phyloP scores from a whole-genome alignment of 64 coral and sea anemone species.

The Cladopsammia gracilis region DNA sequence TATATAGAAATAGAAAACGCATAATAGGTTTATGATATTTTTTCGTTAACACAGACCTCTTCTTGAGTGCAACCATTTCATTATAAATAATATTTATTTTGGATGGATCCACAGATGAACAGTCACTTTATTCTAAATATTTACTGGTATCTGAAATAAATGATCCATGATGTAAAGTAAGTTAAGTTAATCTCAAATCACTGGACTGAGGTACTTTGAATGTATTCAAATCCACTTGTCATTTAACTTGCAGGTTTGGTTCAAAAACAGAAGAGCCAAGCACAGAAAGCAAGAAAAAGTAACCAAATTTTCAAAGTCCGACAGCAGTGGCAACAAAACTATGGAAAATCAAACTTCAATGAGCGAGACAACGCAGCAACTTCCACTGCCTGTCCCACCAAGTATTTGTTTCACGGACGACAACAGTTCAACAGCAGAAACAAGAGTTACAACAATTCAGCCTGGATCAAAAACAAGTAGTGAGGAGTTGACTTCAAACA shows the following conservation, averaged over 20 bases:
- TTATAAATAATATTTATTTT: too few relatives aligned
- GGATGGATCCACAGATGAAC: too few relatives aligned
- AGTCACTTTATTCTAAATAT: too few relatives aligned
- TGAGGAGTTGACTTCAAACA: background rate
- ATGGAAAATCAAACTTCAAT: background rate
- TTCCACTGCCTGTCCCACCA: constrained; percentile 6
- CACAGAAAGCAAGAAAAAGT: constrained; percentile 73
- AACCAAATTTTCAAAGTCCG: background rate
- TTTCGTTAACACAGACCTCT: too few relatives aligned
- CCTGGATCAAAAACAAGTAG: background rate
- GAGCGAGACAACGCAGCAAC: background rate
- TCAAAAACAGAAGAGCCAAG: constrained; percentile 77
- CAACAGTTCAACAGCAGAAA: background rate
- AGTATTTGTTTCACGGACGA: constrained; percentile 25
- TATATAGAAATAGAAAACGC: too few relatives aligned
- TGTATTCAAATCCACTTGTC: background rate
- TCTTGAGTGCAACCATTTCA: too few relatives aligned
- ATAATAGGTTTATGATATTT: too few relatives aligned
- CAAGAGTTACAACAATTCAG: background rate
- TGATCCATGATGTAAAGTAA: too few relatives aligned
- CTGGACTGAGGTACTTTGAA: too few relatives aligned
- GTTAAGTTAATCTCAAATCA: too few relatives aligned
- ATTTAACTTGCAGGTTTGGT: constrained; percentile 57
- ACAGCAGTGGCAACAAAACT: background rate
- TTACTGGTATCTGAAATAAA: too few relatives aligned